Conservation (phyloP, 2,888 invertebrate species). For the Taenaris catops region DNA sequence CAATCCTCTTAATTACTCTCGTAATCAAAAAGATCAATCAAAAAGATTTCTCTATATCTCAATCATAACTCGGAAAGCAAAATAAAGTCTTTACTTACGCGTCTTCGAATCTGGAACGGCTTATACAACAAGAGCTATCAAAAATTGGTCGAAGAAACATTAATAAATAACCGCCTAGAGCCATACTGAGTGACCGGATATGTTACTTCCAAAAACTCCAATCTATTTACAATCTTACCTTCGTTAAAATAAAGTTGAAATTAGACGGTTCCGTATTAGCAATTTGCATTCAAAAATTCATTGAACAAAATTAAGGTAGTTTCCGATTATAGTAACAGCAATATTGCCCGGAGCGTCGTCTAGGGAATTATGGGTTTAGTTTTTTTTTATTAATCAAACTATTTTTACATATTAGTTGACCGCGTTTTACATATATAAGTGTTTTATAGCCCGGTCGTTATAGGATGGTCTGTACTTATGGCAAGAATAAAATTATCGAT, state of each 20-base stretch:
- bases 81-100: conserved; percentile 61
- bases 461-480: too few species aligned
- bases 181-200: conserved; percentile 66
- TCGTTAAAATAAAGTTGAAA: conserved; percentile 22
- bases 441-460: too few species aligned
- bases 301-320: conserved; percentile 72
- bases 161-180: conserved; percentile 69
- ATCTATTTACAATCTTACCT: conserved; percentile 22
- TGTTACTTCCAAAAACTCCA: conserved; percentile 33
- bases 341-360: conserved; percentile 60
- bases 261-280: conserved; percentile 22
- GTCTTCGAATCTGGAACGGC: conserved; percentile 50
- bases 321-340: conserved; percentile 60
- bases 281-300: conserved; percentile 71
- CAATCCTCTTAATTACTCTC: conserved; percentile 24
- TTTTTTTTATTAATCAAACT: conserved; percentile 39
- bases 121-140: conserved; percentile 64
- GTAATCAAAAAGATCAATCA: conserved; percentile 32
- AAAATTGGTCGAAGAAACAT: conserved; percentile 57
- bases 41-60: conserved; percentile 45
- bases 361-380: conserved; percentile 53
- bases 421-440: conserved; percentile 6
- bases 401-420: conserved; percentile 22
- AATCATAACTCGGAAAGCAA: conserved; percentile 45
- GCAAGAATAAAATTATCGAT: too few species aligned